A percentile compares a stretch with the other conserved stretches of the same genome.
These are phyloP conservation scores for Malachius bipustulatus DNA, from an alignment of 2,888 invertebrate genomes.

Conservation along the genomic window DNA sequence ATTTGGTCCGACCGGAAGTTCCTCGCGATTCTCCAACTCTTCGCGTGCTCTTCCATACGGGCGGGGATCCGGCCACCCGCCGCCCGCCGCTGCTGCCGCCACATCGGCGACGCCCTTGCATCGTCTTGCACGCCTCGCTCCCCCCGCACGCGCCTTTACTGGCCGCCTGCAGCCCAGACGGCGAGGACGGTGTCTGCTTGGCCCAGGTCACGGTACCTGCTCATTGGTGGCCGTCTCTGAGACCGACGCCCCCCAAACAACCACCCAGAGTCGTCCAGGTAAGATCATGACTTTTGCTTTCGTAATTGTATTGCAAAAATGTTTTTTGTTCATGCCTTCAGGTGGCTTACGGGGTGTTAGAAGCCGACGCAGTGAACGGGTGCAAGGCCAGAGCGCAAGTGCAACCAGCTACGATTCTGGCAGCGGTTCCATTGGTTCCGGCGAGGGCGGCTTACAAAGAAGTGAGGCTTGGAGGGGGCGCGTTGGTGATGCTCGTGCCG, in stretches of 20 bases:
- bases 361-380: constrained; percentile 56
- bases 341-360: constrained; percentile 79
- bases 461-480: constrained; percentile 72
- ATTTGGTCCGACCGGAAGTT: constrained; percentile 77
- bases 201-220: constrained; percentile 74
- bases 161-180: constrained; percentile 87
- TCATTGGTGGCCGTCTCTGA: constrained; percentile 79
- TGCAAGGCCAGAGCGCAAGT: constrained; percentile 66
- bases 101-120: constrained; percentile 59
- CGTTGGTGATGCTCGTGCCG: constrained; percentile 74
- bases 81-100: constrained; percentile 48
- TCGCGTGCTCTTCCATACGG: constrained; percentile 85
- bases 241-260: constrained; percentile 52
- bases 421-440: constrained; percentile 57
- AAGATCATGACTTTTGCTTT: no score
- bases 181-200: constrained; percentile 85
- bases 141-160: constrained; percentile 53
- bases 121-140: constrained; percentile 62
- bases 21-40: constrained; percentile 85
- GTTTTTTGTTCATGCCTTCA: constrained; percentile 41
- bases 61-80: constrained; percentile 70
- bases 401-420: constrained; percentile 45
- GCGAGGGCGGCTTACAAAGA: constrained; percentile 75
- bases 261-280: constrained; percentile 43
- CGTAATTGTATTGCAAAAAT: no score